Conservation (phyloP, 2,888 invertebrate genomes). For the Embidobia sp. region DNA sequence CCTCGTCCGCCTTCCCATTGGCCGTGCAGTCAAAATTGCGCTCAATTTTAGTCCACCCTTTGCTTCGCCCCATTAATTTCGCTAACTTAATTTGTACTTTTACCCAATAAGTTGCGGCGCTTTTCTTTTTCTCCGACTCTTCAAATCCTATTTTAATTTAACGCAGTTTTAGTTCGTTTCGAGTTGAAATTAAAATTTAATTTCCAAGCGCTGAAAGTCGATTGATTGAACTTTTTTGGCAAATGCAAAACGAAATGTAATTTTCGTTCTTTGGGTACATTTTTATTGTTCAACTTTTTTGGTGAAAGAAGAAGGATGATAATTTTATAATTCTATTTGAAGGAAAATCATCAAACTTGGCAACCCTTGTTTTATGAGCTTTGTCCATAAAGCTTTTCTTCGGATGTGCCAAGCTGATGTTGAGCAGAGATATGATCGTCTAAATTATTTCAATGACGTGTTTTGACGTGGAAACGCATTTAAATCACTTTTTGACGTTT, state of each 20-base stretch:
- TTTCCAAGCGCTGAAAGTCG: too few relatives aligned
- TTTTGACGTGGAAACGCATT: conserved; percentile 3
- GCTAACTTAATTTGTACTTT: not conserved
- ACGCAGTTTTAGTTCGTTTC: too few relatives aligned
- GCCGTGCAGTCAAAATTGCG: conserved; percentile 30
- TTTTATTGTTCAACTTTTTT: too few relatives aligned
- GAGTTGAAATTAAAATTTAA: too few relatives aligned
- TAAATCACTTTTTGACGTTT: too few relatives aligned
- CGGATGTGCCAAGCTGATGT: conserved; percentile 33
- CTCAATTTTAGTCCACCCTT: conserved; percentile 30
- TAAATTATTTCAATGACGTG: too few relatives aligned
- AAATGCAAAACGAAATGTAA: too few relatives aligned
- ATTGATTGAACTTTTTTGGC: too few relatives aligned
- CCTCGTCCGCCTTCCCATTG: conserved; percentile 49
- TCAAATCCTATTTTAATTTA: too few relatives aligned
- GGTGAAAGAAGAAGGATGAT: too few relatives aligned
- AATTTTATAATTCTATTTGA: conserved; percentile 37
- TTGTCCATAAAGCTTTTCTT: conserved; percentile 25
- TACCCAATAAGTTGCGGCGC: not conserved
- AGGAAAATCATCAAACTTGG: conserved; percentile 33
- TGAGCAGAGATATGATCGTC: conserved; percentile 22
- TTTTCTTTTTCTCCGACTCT: too few relatives aligned
- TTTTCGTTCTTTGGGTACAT: too few relatives aligned
- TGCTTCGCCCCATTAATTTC: conserved; percentile 23
- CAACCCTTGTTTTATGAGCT: conserved; percentile 3